Evolutionary conservation across 1,140 invertebrate genomes (phyloP).

Genomic region (Caenorhabditis inopinata): DNA sequence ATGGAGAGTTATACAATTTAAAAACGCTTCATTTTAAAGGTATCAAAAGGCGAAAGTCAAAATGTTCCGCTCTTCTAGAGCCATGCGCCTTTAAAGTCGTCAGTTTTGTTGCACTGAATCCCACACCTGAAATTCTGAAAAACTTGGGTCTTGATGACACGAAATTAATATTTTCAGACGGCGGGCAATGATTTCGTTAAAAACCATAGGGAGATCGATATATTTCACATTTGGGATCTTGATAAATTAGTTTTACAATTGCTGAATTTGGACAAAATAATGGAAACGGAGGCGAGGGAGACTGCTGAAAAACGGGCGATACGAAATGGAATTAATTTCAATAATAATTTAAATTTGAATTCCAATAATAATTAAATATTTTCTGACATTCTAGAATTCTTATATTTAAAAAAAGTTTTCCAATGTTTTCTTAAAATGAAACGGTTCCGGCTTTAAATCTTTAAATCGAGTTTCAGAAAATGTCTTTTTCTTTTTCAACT

Average conservation of each 20-base stretch:
- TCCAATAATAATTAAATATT: neutral
- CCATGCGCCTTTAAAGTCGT: too few relatives aligned
- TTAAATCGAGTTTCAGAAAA: too few relatives aligned
- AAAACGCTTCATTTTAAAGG: too few relatives aligned
- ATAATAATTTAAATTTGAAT: neutral
- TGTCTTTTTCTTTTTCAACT: too few relatives aligned
- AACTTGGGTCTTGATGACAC: too few relatives aligned
- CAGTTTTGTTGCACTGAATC: too few relatives aligned
- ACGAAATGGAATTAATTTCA: neutral
- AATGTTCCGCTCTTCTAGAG: too few relatives aligned
- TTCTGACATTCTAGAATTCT: neutral
- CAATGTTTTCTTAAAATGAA: too few relatives aligned
- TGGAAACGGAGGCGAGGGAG: neutral
- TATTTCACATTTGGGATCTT: constrained; percentile 8
- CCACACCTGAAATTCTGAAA: too few relatives aligned
- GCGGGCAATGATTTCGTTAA: constrained; percentile 1
- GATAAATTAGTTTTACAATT: neutral
- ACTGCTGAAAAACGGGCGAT: neutral
- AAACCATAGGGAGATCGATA: neutral
- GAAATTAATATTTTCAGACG: neutral
- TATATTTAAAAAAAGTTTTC: neutral
- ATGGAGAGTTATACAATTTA: too few relatives aligned
- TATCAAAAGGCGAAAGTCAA: too few relatives aligned
- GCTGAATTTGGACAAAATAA: neutral
- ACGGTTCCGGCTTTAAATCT: too few relatives aligned